Conservation (phyloP, 2,888 invertebrate genomes). For the Iphiclides podalirius region DNA sequence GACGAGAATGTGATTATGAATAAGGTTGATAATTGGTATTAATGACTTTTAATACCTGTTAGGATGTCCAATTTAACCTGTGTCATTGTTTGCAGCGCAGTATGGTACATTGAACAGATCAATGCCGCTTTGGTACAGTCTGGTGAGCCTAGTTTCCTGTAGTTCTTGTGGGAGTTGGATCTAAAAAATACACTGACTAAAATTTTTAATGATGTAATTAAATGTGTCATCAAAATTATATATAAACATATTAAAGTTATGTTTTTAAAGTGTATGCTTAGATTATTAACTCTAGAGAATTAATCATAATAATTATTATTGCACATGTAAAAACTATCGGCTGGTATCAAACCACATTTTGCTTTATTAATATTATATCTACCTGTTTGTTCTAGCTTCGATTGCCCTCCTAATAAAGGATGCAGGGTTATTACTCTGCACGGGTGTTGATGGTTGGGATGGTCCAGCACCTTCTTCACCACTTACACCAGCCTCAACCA, state of each 20-base stretch:
- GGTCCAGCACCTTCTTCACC: slow-evolving; percentile 75
- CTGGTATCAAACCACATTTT: no score
- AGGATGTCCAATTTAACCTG: slow-evolving; percentile 95
- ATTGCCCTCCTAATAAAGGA: slow-evolving; percentile 70
- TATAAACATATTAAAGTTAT: no score
- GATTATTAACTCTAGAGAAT: no score
- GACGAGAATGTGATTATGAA: no score
- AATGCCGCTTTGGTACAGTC: slow-evolving; percentile 91
- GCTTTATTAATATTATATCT: slow-evolving; percentile 17
- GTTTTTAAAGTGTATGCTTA: no score
- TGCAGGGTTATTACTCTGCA: slow-evolving; percentile 65
- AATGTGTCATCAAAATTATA: not conserved
- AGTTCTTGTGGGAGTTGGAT: slow-evolving; percentile 82
- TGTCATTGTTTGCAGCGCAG: slow-evolving; percentile 92
- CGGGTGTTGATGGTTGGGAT: slow-evolving; percentile 73
- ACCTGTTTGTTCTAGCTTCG: slow-evolving; percentile 79
- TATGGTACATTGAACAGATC: slow-evolving; percentile 95
- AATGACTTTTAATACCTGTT: slow-evolving; percentile 86
- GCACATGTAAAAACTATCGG: no score
- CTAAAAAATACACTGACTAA: slow-evolving; percentile 48
- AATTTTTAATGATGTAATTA: slow-evolving; percentile 1
- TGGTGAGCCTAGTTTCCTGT: slow-evolving; percentile 88
- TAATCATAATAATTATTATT: no score
- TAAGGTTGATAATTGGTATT: no score
- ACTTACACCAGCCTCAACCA: slow-evolving; percentile 70